Percentiles rank a stretch among this genome's conserved stretches.
Conservation (phyloP, 2,797 vertebrate genomes). For the Potorous gilbertii region DNA sequence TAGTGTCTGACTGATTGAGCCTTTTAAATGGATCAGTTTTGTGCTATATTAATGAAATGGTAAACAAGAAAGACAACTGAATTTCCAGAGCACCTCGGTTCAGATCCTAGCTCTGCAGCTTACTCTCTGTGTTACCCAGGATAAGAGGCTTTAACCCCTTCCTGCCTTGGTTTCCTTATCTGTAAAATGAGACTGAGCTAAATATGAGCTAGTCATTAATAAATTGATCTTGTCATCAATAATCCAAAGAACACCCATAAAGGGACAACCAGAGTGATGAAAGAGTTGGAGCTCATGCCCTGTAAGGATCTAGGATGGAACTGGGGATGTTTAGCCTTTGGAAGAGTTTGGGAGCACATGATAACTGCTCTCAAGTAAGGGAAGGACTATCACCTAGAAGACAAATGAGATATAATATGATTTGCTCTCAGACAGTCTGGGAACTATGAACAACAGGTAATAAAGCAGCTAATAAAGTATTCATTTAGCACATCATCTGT, state of each 20-base stretch:
- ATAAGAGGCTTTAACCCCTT: neutral
- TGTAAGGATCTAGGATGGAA: neutral
- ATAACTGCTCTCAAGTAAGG: neutral
- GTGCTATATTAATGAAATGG: neutral
- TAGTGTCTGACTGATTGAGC: slow-evolving; percentile 52
- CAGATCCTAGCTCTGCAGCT: neutral
- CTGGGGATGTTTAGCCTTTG: neutral
- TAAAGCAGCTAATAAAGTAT: neutral
- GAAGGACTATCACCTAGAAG: neutral
- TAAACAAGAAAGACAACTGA: neutral
- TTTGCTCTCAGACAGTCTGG: neutral
- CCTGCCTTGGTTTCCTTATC: neutral
- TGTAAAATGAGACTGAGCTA: neutral
- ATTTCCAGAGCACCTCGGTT: neutral
- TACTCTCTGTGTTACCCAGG: neutral
- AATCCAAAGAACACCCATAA: neutral
- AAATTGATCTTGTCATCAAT: neutral
- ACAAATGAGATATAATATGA: neutral
- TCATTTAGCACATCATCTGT: neutral
- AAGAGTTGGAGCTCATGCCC: neutral
- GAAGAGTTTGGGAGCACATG: neutral
- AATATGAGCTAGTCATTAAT: neutral
- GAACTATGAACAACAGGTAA: neutral
- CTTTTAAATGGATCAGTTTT: slow-evolving; percentile 50
- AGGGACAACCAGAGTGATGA: neutral